These are phyloP conservation scores for Polydrusus cervinus DNA, from an alignment of 2,888 invertebrate genomes.

Conservation along the genomic window DNA sequence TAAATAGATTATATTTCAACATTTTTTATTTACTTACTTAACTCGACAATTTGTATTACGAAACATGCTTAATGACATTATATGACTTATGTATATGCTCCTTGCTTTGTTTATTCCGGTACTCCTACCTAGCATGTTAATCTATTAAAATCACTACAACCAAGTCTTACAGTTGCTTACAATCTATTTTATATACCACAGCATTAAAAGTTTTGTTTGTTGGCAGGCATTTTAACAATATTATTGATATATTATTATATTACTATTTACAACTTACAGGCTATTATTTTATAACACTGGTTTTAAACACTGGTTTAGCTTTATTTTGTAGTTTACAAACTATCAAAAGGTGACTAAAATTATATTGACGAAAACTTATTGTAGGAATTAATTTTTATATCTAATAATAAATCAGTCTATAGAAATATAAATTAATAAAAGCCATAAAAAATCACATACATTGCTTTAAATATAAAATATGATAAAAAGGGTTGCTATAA, in stretches of 20 bases:
- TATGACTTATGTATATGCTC: slow-evolving; percentile 10
- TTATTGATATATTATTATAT: slow-evolving; percentile 39
- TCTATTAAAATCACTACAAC: slow-evolving; percentile 48
- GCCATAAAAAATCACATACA: slow-evolving; percentile 32
- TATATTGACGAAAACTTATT: slow-evolving; percentile 25
- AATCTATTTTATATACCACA: slow-evolving; percentile 50
- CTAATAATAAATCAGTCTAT: slow-evolving; percentile 40
- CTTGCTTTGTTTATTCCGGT: slow-evolving; percentile 20
- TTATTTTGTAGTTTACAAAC: slow-evolving; percentile 23
- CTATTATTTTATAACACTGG: slow-evolving; percentile 41
- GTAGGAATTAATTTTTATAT: slow-evolving; percentile 24
- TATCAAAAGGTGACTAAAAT: slow-evolving; percentile 32
- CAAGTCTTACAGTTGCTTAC: slow-evolving; percentile 52
- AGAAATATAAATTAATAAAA: slow-evolving; percentile 35
- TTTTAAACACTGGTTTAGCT: slow-evolving; percentile 41
- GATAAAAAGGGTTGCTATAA: not conserved
- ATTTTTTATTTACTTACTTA: not conserved
- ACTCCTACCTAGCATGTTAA: slow-evolving; percentile 42
- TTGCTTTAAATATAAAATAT: slow-evolving; percentile 6
- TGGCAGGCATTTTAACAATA: slow-evolving; percentile 56
- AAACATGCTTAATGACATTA: slow-evolving; percentile 5
- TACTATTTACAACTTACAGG: slow-evolving; percentile 42
- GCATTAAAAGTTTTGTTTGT: slow-evolving; percentile 57
- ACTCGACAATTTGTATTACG: slow-evolving; percentile 1
- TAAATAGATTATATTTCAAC: not conserved